Conservation (phyloP, 2,113 vertebrate species). For the Ardeotis arabs region DNA sequence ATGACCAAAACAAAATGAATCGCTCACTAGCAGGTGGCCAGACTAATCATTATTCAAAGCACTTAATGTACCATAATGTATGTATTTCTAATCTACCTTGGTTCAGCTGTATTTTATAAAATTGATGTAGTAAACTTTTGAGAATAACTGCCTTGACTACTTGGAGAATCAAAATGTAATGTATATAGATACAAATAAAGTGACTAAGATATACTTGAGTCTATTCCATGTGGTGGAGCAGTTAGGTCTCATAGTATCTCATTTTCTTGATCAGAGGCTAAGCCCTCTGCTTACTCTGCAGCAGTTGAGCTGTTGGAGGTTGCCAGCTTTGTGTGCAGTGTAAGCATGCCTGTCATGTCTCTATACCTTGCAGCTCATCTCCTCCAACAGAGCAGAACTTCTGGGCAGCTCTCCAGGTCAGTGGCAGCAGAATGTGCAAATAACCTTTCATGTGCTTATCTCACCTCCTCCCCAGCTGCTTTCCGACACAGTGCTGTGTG, state of each 20-base stretch:
- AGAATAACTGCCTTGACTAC: slow-evolving; percentile 64
- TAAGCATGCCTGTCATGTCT: not conserved
- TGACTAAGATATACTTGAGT: slow-evolving; percentile 31
- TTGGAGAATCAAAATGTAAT: slow-evolving; percentile 74
- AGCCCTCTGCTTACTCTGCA: not conserved
- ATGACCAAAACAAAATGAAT: slow-evolving; percentile 14
- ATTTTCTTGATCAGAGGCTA: not conserved
- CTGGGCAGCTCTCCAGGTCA: not conserved
- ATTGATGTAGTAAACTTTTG: slow-evolving; percentile 73
- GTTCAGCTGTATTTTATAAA: slow-evolving; percentile 78
- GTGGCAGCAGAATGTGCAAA: not conserved
- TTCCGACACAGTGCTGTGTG: not conserved
- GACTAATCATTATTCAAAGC: slow-evolving; percentile 55
- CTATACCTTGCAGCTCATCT: not conserved
- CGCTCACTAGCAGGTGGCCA: slow-evolving; percentile 44
- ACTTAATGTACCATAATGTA: slow-evolving; percentile 78
- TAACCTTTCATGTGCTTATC: not conserved
- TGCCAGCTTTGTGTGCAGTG: not conserved
- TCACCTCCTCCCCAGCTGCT: not conserved
- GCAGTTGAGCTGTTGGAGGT: not conserved
- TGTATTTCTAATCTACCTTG: slow-evolving; percentile 75
- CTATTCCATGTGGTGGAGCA: not conserved
- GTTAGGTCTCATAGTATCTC: not conserved
- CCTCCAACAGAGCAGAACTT: not conserved
- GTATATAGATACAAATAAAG: slow-evolving; percentile 78